Evolutionary conservation across 2,113 vertebrate species (phyloP), one percentile per base, ranked within the genome.

Genomic region (Amazona vittata): DNA sequence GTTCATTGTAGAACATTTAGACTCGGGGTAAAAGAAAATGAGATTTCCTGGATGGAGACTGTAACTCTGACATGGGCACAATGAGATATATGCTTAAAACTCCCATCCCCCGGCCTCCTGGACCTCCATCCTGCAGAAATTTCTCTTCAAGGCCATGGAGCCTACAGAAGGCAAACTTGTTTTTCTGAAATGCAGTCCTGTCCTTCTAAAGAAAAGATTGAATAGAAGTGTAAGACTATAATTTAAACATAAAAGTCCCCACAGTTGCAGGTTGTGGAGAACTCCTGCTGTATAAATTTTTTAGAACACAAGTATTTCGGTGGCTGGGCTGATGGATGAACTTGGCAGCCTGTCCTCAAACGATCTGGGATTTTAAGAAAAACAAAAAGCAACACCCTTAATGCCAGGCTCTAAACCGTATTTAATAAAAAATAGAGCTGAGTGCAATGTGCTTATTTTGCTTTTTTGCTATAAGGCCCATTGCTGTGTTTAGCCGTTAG

Each of bases 321-420:
- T 86, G 87, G 93, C 85, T 97, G 91, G 65, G 85, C 92, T 94
- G 96, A 96, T 87, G 95, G 94, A 97, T 96, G 94, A 93, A 94
- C 92, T 94, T 97, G 96, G 95, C 93, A 97, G 97, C 65, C 80
- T 94, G 90, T 95, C 95, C 94, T 96, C 89, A 94, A 93, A 92
- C 3, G 94, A 91, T 93, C 94, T 95, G 96, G 67, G 84, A 82
- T 94, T 97, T 97, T 94, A 92, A 92, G 90, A 95, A 94, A 96
- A 96, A 97, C 86, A 95, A 89, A 92, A 93, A 64, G 5, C 78
- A 95, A 43, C 94, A 93, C n/a, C 70, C 86, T 94, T 92, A 96
- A 94, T 94, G 73, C 90, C 90, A 94, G 88, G 50, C 90, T 97
- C 57, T 94, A 96, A 93, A 93, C 85, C 79, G 79, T 83, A 92